Conservation (phyloP, 1,140 invertebrate genomes). For the Apocrypta bakeri region DNA sequence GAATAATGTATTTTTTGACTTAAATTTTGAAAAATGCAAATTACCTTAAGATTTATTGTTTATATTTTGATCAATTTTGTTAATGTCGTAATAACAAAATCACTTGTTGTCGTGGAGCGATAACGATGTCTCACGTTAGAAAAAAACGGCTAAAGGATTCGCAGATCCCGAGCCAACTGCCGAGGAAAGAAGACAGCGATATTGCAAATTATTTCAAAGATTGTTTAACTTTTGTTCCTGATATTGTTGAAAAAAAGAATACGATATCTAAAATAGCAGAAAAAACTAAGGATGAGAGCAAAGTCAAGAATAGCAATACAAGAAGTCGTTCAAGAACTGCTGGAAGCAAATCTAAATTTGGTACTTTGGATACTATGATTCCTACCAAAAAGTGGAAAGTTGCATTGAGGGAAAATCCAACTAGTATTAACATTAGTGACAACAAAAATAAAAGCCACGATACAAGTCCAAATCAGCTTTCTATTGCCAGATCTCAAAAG, state of each 20-base stretch:
- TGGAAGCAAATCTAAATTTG: not conserved
- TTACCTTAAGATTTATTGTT: not conserved
- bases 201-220: constrained; percentile 29
- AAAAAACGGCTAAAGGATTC: constrained; percentile 28
- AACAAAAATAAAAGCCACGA: constrained; percentile 17
- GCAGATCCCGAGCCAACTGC: not conserved
- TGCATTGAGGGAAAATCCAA: not conserved
- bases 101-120: not conserved
- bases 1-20: not conserved
- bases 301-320: not conserved
- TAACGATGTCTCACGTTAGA: constrained; percentile 29
- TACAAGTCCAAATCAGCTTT: not conserved
- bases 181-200: constrained; percentile 11
- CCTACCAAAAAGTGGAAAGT: constrained; percentile 18
- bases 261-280: not conserved
- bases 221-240: constrained; percentile 27
- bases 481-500: constrained; percentile 8
- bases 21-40: constrained; percentile 15
- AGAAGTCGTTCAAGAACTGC: not conserved
- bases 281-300: not conserved
- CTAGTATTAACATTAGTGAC: not conserved
- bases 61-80: constrained; percentile 1
- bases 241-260: not conserved
- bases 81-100: too few relatives aligned
- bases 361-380: not conserved